phyloP scores from a whole-genome alignment of 2,797 vertebrate genomes.

The Lagorchestes hirsutus region DNA sequence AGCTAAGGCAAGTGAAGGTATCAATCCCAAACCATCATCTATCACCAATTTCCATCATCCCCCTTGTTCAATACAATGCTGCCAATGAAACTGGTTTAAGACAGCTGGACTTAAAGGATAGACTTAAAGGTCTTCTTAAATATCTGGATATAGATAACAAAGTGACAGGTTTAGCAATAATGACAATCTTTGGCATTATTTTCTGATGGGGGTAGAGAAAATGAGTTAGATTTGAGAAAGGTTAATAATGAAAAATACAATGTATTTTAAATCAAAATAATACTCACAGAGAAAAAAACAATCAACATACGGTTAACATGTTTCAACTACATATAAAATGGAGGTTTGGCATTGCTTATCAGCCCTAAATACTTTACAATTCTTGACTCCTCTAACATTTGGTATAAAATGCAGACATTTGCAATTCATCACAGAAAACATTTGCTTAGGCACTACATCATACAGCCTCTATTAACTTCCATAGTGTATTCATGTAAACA shows the following conservation, averaged over 20 bases:
- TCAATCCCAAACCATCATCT: neutral
- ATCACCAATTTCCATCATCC: neutral
- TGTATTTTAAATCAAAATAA: conserved; percentile 15
- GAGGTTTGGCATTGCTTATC: neutral
- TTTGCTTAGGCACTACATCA: conserved; percentile 25
- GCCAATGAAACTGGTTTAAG: neutral
- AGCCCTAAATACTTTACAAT: conserved; percentile 1
- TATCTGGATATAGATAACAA: conserved; percentile 71
- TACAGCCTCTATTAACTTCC: conserved; percentile 12
- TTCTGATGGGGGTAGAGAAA: conserved; percentile 49
- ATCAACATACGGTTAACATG: neutral
- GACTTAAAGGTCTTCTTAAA: conserved; percentile 49
- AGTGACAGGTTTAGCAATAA: conserved; percentile 63
- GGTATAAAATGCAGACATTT: conserved; percentile 44
- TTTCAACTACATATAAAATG: neutral
- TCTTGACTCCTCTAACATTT: conserved; percentile 36
- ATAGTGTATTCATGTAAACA: conserved; percentile 8
- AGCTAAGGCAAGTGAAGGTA: conserved; percentile 13
- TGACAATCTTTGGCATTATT: conserved; percentile 63
- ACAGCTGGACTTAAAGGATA: conserved; percentile 48
- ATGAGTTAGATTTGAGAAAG: neutral
- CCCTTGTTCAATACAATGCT: neutral
- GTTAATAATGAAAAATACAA: neutral
- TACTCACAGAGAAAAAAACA: conserved; percentile 25
- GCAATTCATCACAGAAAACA: conserved; percentile 36